These are phyloP conservation scores for Neotoxoptera formosana DNA, from an alignment of 1,140 invertebrate genomes.

Conservation along the genomic window DNA sequence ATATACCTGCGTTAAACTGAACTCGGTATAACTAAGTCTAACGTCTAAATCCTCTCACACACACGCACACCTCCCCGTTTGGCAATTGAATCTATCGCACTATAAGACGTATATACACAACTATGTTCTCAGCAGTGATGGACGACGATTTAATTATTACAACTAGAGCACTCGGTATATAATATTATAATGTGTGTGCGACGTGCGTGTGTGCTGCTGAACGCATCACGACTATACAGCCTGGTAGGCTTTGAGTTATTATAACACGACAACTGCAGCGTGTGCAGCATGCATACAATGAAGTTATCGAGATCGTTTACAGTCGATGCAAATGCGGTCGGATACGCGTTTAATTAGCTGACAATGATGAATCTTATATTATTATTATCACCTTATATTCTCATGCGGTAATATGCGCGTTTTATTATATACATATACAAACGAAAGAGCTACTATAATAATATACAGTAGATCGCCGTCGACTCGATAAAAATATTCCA, in stretches of 20 bases:
- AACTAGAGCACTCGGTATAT: too few relatives aligned
- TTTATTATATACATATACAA: neutral
- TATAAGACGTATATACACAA: too few relatives aligned
- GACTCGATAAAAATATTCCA: neutral
- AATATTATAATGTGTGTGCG: too few relatives aligned
- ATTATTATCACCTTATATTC: neutral
- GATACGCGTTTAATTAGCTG: slow-evolving; percentile 47
- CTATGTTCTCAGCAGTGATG: too few relatives aligned
- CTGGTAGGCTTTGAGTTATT: neutral
- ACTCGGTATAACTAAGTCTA: too few relatives aligned
- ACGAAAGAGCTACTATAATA: neutral
- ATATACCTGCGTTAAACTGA: too few relatives aligned
- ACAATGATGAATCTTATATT: slow-evolving; percentile 49
- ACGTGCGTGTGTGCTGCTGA: neutral
- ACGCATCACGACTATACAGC: neutral
- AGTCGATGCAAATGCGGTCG: slow-evolving; percentile 50
- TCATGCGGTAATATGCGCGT: neutral
- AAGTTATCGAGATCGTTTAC: slow-evolving; percentile 47
- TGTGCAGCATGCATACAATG: slow-evolving; percentile 15
- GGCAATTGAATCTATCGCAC: too few relatives aligned
- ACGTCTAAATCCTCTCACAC: too few relatives aligned
- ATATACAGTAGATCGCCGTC: neutral
- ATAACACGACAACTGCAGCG: too few relatives aligned
- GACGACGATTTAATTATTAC: too few relatives aligned
- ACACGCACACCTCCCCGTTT: too few relatives aligned